Evolutionary conservation across 2,797 vertebrate species (phyloP), one percentile per base, ranked within the genome.

Genomic region (Eulemur albifrons): DNA sequence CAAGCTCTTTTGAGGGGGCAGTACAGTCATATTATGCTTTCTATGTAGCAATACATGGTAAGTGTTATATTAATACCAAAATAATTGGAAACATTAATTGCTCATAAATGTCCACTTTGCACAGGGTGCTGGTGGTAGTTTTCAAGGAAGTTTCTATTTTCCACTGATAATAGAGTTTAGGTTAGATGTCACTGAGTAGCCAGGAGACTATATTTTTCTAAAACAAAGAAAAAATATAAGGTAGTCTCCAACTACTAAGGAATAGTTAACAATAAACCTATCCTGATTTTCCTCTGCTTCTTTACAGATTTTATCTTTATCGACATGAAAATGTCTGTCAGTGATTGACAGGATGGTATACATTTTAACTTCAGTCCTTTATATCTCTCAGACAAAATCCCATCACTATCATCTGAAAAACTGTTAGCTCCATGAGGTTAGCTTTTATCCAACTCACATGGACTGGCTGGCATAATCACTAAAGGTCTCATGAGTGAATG

Each of bases 81-180:
- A 80, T 96, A 96, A 93, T 82, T 75, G 80, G 82, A 93, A 35
- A 35, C 40, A 48, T 93, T 83, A 96, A 94, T 92, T 95, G 81
- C 63, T 93, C 80, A 52, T 94, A 92, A 82, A 81, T 90, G 38
- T 45, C 40, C 79, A 93, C 59, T 70, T 83, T 85, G 45, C 57
- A 88, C 30, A 75, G 67, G 69, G n/a, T 59, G 69, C 57, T 73
- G 69, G 17, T 67, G 32, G 8, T 35, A 67, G 76, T 82, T 96
- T 93, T 50, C 38, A 86, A 77, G 69, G 32, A 85, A 96, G 73
- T 91, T 50, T 69, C 67, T 93, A 14, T 57, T 94, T 75, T 79
- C 65, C 59, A 59, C 12, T 80, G 77, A 96, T 59, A 93, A 88
- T 9, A 48, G 81, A 88, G 25, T 88, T 80, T 82, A 67, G 43